Evolutionary conservation across 2,888 invertebrate species (phyloP).

Genomic region (Plebejus argus): DNA sequence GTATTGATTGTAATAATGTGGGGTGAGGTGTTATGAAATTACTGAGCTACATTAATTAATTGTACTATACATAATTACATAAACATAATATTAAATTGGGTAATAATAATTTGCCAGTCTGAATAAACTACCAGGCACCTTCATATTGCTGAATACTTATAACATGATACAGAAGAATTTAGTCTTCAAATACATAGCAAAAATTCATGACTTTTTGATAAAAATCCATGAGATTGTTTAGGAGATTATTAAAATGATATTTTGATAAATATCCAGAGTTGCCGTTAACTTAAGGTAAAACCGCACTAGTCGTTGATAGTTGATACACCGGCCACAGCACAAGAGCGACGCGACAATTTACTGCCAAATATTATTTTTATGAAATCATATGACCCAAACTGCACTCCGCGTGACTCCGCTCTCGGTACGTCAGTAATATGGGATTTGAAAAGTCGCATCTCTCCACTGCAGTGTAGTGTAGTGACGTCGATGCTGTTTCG

Average conservation of each 20-base stretch:
- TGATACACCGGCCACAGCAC: not conserved
- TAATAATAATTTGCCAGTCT: not conserved
- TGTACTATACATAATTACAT: not conserved
- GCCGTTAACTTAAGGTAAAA: not conserved
- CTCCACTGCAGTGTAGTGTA: no score
- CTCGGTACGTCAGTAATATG: not conserved
- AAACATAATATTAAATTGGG: not conserved
- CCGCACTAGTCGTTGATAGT: no score
- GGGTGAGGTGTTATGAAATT: not conserved
- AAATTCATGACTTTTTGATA: not conserved
- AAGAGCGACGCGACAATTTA: not conserved
- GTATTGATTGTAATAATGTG: not conserved
- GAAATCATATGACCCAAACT: not conserved
- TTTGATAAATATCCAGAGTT: not conserved
- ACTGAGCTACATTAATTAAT: not conserved
- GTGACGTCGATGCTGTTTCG: no score
- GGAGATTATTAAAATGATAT: not conserved
- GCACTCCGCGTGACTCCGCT: not conserved
- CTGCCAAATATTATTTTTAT: not conserved
- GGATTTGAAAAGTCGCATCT: not conserved
- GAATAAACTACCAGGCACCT: not conserved
- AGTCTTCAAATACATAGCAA: not conserved
- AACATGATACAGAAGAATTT: not conserved
- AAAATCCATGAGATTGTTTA: not conserved
- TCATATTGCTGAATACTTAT: not conserved